These are phyloP conservation scores for Echinarachnius parma DNA, from an alignment of 53 echinoderm and acorn worm species.

Conservation along the genomic window DNA sequence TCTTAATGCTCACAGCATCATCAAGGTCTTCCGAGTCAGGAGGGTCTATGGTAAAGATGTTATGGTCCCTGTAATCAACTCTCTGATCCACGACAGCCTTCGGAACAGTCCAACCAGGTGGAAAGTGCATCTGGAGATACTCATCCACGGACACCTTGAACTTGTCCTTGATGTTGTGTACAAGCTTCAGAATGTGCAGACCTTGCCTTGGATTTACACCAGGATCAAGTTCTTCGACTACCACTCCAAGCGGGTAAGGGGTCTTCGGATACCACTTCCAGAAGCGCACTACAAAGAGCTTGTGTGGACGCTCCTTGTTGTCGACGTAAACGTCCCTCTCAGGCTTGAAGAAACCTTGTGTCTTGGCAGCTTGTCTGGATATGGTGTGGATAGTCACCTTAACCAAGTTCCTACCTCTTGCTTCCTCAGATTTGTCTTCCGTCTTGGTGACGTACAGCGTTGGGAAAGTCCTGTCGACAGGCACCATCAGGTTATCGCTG, in stretches of 20 bases:
- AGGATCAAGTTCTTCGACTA: constrained; percentile 60
- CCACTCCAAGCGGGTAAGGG: constrained; percentile 70
- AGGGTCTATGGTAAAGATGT: constrained; percentile 74
- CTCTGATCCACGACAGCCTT: constrained; percentile 38
- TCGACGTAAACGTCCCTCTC: constrained; percentile 47
- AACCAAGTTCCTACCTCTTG: constrained; percentile 7
- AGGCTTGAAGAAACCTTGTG: neutral
- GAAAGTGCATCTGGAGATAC: constrained; percentile 40
- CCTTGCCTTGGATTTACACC: constrained; percentile 47
- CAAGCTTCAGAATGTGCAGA: constrained; percentile 58
- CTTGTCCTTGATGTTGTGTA: constrained; percentile 61
- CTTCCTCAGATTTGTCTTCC: constrained; percentile 5
- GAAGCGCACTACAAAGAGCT: constrained; percentile 70
- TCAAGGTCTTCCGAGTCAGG: constrained; percentile 66
- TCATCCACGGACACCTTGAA: constrained; percentile 40
- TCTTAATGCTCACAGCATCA: constrained; percentile 73
- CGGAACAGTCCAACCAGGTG: constrained; percentile 63
- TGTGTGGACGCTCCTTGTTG: constrained; percentile 57
- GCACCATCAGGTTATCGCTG: constrained; percentile 74
- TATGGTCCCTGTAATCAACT: constrained; percentile 29
- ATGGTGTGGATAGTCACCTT: constrained; percentile 29
- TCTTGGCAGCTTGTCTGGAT: constrained; percentile 12
- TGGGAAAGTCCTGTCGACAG: constrained; percentile 61
- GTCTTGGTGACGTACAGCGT: constrained; percentile 48
- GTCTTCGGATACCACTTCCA: constrained; percentile 55